Evolutionary conservation across 1,140 invertebrate genomes (phyloP), one percentile per base, ranked within the genome.

Genomic region (Geopemphigus sp.): DNA sequence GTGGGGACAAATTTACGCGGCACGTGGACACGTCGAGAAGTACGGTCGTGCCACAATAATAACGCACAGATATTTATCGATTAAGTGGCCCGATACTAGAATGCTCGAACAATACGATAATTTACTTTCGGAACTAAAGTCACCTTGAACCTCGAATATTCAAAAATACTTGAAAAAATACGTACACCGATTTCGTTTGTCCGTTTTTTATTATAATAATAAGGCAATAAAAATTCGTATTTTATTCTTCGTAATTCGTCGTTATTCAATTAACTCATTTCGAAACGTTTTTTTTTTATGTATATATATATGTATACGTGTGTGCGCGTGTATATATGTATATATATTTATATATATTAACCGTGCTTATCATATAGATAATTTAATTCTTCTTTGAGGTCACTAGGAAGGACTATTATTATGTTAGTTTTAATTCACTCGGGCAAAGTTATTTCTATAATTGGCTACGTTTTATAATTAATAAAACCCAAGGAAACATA

Each of bases 331-430:
- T 39, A 39, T 39, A 39, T 39, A 39, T 39, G 8, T 39, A 39
- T 39, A 39, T 39, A 39, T 59, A 24, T 59, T 24, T 56, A 59
- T 26, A 29, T 63, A n/a, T 26, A 63, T 32, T 19, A 63, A 17
- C 26, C n/a, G 1, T 19, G 29, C 61, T 63, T 29, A 63, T 63
- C 26, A 4, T 64, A 50, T 50, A 64, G 29, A 64, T 64, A 63
- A 63, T 63, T 32, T 32, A 64, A 64, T 64, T 64, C 29, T 64
- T 64, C 19, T 15, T 64, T 64, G 29, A 64, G 61, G 61, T 39
- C 61, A 32, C 61, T 64, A 32, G 29, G 61, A 63, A 63, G 29
- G 19, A 64, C 29, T 11, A 64, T 39, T 64, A 14, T 32, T 64
- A 64, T 39, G 17, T 39, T 19, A 32, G 61, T 32, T 64, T n/a